Conservation (phyloP, 1,140 invertebrate species). For the Brachionus paranguensis region DNA sequence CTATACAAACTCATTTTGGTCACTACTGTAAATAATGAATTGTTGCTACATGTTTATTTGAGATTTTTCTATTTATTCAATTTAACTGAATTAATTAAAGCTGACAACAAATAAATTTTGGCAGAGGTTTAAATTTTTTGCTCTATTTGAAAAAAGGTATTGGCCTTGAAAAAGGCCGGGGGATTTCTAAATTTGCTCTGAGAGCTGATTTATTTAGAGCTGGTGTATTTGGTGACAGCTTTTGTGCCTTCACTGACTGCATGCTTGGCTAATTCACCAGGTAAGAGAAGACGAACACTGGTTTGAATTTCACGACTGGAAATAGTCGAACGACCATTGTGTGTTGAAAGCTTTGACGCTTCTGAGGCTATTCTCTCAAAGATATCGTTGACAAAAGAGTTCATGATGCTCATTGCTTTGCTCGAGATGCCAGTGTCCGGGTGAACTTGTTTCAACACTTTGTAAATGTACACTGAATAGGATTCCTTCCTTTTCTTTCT, state of each 20-base stretch:
- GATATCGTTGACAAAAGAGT: constrained; percentile 65
- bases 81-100: too few relatives aligned
- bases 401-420: constrained; percentile 65
- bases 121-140: neutral
- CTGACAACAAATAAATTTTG: too few relatives aligned
- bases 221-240: constrained; percentile 53
- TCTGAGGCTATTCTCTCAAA: constrained; percentile 66
- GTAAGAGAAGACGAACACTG: constrained; percentile 61
- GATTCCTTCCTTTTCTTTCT: constrained; percentile 40
- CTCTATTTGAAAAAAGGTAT: neutral
- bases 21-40: too few relatives aligned
- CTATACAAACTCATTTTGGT: too few relatives aligned
- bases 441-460: constrained; percentile 56
- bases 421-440: constrained; percentile 58
- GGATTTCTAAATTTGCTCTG: neutral
- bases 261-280: constrained; percentile 63
- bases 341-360: constrained; percentile 64
- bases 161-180: constrained; percentile 36
- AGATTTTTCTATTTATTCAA: too few relatives aligned
- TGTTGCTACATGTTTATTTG: too few relatives aligned
- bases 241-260: constrained; percentile 62
- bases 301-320: constrained; percentile 63
- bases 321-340: constrained; percentile 64
- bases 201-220: neutral
- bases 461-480: constrained; percentile 46